These are phyloP conservation scores for Cichlasoma orientale DNA, from an alignment of 2,797 vertebrate species.

Conservation along the genomic window DNA sequence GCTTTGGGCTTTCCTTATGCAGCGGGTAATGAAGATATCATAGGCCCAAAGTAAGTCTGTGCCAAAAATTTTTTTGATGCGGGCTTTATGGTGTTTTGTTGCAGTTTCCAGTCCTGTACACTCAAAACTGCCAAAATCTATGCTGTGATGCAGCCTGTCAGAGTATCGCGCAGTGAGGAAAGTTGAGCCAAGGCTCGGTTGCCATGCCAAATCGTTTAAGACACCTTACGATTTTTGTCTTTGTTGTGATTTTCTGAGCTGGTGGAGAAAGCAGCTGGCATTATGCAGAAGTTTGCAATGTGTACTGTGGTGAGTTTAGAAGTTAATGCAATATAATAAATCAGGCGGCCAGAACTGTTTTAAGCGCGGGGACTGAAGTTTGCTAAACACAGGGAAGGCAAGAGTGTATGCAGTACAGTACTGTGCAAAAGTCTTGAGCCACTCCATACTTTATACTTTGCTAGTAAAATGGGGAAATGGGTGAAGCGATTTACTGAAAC, in stretches of 20 bases:
- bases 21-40: conserved; percentile 68
- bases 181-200: conserved; percentile 27
- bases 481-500: background rate
- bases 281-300: conserved; percentile 16
- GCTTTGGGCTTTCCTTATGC: conserved; percentile 66
- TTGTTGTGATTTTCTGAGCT: conserved; percentile 39
- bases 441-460: background rate
- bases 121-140: conserved; percentile 33
- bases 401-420: background rate
- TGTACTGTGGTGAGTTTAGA: conserved; percentile 4
- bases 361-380: background rate
- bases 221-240: conserved; percentile 10
- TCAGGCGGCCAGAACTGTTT: background rate
- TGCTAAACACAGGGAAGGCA: background rate
- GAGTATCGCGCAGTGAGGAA: conserved; percentile 26
- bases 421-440: background rate
- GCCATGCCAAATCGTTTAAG: conserved; percentile 31
- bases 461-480: background rate
- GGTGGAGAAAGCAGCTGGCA: conserved; percentile 20
- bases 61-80: conserved; percentile 55
- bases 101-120: conserved; percentile 33
- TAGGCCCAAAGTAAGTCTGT: conserved; percentile 23
- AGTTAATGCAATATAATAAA: background rate
- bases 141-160: conserved; percentile 32
- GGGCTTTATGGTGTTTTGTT: conserved; percentile 35